Evolutionary conservation across 2,113 vertebrate species (phyloP), one percentile per base, ranked within the genome.

Genomic region (Sardina pilchardus): DNA sequence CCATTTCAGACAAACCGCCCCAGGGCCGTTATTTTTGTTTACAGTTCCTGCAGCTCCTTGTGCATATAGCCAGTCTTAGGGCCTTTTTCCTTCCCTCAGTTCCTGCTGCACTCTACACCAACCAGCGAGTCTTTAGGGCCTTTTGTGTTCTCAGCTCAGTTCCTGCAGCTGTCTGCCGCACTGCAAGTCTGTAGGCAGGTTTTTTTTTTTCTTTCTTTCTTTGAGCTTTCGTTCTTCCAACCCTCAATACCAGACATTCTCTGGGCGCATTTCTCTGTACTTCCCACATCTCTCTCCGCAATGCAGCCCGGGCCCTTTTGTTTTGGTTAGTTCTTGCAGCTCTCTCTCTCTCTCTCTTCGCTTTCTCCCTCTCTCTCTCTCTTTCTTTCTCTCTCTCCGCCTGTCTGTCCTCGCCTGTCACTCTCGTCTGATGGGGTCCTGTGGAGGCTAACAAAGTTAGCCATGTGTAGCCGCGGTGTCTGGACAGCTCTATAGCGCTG

Each of bases 381-480:
- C 6, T 14, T 3, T 50, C 16, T 50, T 1, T 50, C 14, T 50
- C 48, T 50, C 16, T 50, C 48, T 3, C 48, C 48, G 53, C 53
- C 53, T 56, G 19, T 24, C 53, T 24, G 53, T 56, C 81, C 43
- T 26, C 43, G 44, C 43, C 50, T 26, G 30, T 48, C 86, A 90
- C 85, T 88, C 81, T 85, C 3, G 19, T 84, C 82, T 85, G 87
- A 91, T 89, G 93, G 81, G 81, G 14, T 30, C 84, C 84, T 44
- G 30, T 75, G 43, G 84, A 67, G 44, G 42, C 83, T 89, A 90
- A 90, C 88, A 85, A 87, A 83, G 81, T 89, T 89, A 85, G 81
- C 12, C n/a, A 67, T 56, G 48, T 84, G 86, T 85, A 83, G 88
- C 36, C 44, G 78, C 50, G 1, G 84, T 85, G 67, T 87, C 44